phyloP scores from a whole-genome alignment of 2,113 vertebrate genomes.

The Rhabdomys dilectus region DNA sequence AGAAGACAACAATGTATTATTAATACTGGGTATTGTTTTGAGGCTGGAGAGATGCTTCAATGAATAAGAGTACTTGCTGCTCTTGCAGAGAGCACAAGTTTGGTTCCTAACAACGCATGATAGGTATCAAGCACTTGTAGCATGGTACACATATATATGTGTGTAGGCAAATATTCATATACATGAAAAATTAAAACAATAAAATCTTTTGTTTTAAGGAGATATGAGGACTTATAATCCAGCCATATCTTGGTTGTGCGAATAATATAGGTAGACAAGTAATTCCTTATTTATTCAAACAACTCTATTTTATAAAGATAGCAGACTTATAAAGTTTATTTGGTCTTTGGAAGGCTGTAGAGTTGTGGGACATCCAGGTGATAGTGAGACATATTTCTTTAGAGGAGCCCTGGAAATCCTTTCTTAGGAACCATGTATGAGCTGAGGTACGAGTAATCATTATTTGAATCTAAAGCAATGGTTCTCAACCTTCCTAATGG shows the following conservation, averaged over 20 bases:
- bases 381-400: not conserved
- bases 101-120: not conserved
- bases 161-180: not conserved
- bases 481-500: not conserved
- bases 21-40: not conserved
- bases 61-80: not conserved
- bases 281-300: not conserved
- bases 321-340: not conserved
- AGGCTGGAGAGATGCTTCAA: not conserved
- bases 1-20: not conserved
- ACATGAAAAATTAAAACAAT: not conserved
- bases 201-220: not conserved
- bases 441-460: not conserved
- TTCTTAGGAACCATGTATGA: not conserved
- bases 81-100: not conserved
- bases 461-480: not conserved
- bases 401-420: not conserved
- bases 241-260: not conserved
- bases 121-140: not conserved
- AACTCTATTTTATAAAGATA: conserved; percentile 15
- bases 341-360: not conserved
- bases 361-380: not conserved
- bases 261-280: not conserved
- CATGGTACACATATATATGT: not conserved
- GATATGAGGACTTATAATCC: not conserved